Evolutionary conservation across 2,888 invertebrate genomes (phyloP), one percentile per base, ranked within the genome.

Genomic region (Mesochorus sp.): DNA sequence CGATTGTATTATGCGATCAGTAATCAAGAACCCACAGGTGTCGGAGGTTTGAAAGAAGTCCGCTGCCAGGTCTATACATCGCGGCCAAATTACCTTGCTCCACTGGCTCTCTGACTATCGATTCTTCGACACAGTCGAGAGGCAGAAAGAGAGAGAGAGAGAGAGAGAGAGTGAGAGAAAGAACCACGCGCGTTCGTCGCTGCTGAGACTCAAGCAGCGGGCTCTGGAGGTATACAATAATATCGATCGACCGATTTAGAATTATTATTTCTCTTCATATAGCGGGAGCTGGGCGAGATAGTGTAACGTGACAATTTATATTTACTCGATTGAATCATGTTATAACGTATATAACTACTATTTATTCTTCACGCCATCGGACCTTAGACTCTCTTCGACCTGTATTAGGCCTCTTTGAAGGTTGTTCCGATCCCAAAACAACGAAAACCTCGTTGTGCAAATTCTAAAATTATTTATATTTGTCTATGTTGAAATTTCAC

Each of bases 201-300:
- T 37, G 57, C 17, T 14, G 28, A 51, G 53, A 42, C 8, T 57
- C 66, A 37, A 67, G 51, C 59, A 24, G 59, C 17, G 14, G 67
- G 21, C 31, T n/a, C n/a, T 57, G 61, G 24, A 72, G 61, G 61
- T 55, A n/a, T n/a, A 62, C 73, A 62, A 68, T 77, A 77, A 72
- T 70, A 74, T 74, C 70, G 74, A 70, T 78, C 78, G 74, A 59
- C 64, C 74, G 74, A 78, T 74, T 78, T 74, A 59, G 42, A 70
- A 74, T 74, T 74, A 74, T 78, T 70, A 73, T 68, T 68, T n/a
- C 51, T 21, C 24, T 26, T n/a, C 12, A 14, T 10, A 51, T 31
- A 37, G 14, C 59, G 26, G 1, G 10, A 49, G 28, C 39, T 39
- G 17, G 14, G 19, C 61, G 61, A 71, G 59, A 70, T 59, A 12